Conservation (phyloP, 1,140 invertebrate genomes). For the Achatina immaculata region DNA sequence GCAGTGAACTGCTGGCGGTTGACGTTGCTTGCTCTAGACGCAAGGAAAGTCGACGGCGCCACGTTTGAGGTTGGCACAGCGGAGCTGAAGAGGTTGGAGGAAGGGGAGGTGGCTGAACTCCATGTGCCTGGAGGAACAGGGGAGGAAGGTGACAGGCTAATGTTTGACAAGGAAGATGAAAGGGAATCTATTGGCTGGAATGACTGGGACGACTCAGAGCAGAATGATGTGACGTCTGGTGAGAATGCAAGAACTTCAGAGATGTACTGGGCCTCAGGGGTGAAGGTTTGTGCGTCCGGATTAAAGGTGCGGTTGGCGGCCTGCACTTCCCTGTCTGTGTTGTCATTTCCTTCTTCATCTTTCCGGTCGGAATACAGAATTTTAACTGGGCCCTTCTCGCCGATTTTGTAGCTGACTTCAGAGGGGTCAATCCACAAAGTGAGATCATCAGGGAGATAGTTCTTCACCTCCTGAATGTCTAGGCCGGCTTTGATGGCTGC, state of each 20-base stretch:
- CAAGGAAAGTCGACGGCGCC: slow-evolving; percentile 27
- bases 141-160: slow-evolving; percentile 63
- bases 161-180: slow-evolving; percentile 70
- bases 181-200: slow-evolving; percentile 90
- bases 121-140: slow-evolving; percentile 55
- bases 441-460: slow-evolving; percentile 92
- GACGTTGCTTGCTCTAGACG: slow-evolving; percentile 49
- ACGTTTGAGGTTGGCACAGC: slow-evolving; percentile 28
- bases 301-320: slow-evolving; percentile 87
- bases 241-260: slow-evolving; percentile 6
- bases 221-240: slow-evolving; percentile 18
- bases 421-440: slow-evolving; percentile 98
- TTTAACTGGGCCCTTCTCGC: slow-evolving; percentile 93
- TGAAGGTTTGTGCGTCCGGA: slow-evolving; percentile 93
- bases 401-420: slow-evolving; percentile 95
- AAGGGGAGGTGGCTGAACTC: slow-evolving; percentile 62
- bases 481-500: slow-evolving; percentile 93
- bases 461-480: slow-evolving; percentile 90
- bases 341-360: slow-evolving; percentile 73
- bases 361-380: slow-evolving; percentile 80
- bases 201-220: slow-evolving; percentile 81
- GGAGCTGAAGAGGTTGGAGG: slow-evolving; percentile 56
- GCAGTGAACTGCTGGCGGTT: slow-evolving; percentile 84
- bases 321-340: slow-evolving; percentile 78
- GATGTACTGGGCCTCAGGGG: slow-evolving; percentile 47